Evolutionary conservation across 2,113 vertebrate genomes (phyloP).

Genomic region (Tragelaphus imberbis): DNA sequence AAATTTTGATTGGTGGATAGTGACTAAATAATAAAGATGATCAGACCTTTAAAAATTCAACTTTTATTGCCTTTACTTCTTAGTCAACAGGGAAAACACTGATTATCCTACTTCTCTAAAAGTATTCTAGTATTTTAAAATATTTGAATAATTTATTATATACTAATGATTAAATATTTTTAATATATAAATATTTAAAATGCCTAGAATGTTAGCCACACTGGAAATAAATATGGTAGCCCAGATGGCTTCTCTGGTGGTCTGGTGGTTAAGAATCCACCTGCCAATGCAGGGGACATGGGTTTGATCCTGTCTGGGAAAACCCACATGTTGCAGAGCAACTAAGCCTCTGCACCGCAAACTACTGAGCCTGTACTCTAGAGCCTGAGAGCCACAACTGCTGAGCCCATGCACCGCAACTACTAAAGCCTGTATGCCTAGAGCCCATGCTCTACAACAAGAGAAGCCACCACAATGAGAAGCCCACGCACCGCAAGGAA

Average conservation of each 20-base stretch:
- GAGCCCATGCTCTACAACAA: neutral
- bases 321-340: neutral
- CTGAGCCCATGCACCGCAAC: neutral
- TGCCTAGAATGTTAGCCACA: neutral
- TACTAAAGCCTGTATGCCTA: neutral
- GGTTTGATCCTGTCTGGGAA: neutral
- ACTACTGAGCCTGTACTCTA: neutral
- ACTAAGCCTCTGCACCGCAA: neutral
- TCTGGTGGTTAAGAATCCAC: neutral
- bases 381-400: neutral
- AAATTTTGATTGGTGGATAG: neutral
- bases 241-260: neutral
- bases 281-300: neutral
- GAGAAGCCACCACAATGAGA: neutral
- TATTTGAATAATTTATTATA: neutral
- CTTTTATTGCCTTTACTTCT: neutral
- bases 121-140: neutral
- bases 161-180: neutral
- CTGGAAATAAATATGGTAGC: neutral
- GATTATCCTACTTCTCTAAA: neutral
- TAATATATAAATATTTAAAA: neutral
- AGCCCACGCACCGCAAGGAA: accelerated
- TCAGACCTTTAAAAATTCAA: neutral
- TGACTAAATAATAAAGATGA: neutral
- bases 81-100: conserved; percentile 5